These are phyloP conservation scores for Xanthorhoe spadicearia DNA, from an alignment of 2,888 invertebrate species.

Conservation along the genomic window DNA sequence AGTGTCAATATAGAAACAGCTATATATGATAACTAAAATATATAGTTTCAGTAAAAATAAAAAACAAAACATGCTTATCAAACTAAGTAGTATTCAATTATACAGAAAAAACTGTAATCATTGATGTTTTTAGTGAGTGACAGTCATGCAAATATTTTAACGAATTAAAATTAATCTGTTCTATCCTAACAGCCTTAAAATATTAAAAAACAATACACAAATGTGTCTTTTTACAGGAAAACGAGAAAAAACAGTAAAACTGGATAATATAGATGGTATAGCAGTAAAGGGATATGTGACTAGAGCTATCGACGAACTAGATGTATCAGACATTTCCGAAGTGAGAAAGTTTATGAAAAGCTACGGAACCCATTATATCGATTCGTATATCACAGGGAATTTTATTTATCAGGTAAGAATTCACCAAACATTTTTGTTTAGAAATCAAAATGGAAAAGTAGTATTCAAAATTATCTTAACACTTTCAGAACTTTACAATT, in stretches of 20 bases:
- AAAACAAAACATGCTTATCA: too few species aligned
- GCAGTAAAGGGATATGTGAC: conserved; percentile 87
- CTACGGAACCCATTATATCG: conserved; percentile 94
- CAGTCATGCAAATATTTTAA: too few species aligned
- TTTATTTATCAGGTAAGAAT: conserved; percentile 90
- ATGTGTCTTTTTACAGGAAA: conserved; percentile 68
- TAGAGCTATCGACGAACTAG: conserved; percentile 86
- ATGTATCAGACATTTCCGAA: conserved; percentile 88
- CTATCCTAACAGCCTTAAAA: too few species aligned
- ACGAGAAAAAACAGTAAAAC: conserved; percentile 87
- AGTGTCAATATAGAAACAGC: too few species aligned
- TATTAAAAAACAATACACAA: too few species aligned
- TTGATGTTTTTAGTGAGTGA: too few species aligned
- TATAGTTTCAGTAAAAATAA: too few species aligned
- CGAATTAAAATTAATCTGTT: too few species aligned
- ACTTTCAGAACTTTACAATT: not conserved
- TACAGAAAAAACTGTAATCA: too few species aligned
- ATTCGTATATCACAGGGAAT: conserved; percentile 93
- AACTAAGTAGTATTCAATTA: too few species aligned
- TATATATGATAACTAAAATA: too few species aligned
- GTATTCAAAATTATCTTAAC: not conserved
- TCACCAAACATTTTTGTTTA: not conserved
- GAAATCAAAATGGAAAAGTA: not conserved
- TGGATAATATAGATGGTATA: conserved; percentile 85
- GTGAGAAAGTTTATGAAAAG: conserved; percentile 91